A percentile compares a stretch with the other conserved stretches of the same genome.
Conservation (phyloP, 2,888 invertebrate genomes). For the Machimus atricapillus region DNA sequence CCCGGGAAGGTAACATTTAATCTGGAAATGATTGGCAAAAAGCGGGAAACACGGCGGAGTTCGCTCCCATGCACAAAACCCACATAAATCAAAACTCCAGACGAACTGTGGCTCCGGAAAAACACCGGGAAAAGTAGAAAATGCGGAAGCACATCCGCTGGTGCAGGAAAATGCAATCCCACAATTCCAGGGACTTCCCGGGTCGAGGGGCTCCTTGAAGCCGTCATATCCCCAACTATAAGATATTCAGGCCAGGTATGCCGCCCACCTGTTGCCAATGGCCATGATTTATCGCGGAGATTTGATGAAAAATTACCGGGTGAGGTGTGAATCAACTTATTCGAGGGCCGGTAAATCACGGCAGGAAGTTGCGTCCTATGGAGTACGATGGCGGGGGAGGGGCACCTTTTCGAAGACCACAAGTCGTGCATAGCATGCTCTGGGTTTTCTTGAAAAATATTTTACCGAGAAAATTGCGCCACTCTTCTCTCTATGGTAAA, state of each 20-base stretch:
- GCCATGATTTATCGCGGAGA: neutral
- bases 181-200: neutral
- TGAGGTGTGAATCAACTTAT: neutral
- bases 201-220: neutral
- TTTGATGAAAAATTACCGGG: constrained; percentile 21
- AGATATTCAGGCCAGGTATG: neutral
- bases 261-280: constrained; percentile 4
- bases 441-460: neutral
- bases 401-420: neutral
- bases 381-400: neutral
- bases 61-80: neutral
- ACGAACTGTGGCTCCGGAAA: neutral
- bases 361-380: neutral
- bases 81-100: neutral
- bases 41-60: neutral
- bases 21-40: neutral
- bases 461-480: neutral
- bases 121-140: neutral
- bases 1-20: neutral
- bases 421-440: neutral
- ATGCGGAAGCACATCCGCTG: neutral
- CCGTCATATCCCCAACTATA: neutral
- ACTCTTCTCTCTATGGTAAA: neutral
- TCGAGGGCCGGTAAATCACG: neutral
- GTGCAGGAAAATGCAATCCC: neutral